phyloP scores from a whole-genome alignment of 2,888 invertebrate species.

The Folsomia candida region DNA sequence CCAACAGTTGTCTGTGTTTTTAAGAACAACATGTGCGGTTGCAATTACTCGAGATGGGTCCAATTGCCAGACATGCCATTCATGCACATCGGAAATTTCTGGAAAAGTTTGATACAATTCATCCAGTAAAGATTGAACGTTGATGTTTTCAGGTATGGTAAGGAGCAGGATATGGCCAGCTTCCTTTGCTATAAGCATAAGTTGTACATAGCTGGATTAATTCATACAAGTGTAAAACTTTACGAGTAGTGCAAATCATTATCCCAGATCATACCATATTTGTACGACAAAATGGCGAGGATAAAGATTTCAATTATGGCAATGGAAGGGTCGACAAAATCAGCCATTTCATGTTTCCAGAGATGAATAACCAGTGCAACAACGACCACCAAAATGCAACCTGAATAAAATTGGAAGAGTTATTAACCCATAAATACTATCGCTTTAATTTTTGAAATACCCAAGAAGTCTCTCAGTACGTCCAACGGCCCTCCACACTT shows the following conservation, averaged over 20 bases:
- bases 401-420: constrained; percentile 53
- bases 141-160: constrained; percentile 85
- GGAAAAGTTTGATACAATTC: constrained; percentile 67
- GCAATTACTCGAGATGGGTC: constrained; percentile 75
- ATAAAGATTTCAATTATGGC: constrained; percentile 71
- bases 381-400: constrained; percentile 73
- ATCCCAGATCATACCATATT: constrained; percentile 69
- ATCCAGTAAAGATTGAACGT: constrained; percentile 68
- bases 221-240: background rate
- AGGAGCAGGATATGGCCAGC: constrained; percentile 84
- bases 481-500: constrained; percentile 62
- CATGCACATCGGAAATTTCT: constrained; percentile 74
- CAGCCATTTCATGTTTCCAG: constrained; percentile 57
- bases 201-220: background rate
- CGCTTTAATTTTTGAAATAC: constrained; percentile 51
- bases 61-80: constrained; percentile 85
- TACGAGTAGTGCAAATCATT: background rate
- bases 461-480: constrained; percentile 64
- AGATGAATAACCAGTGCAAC: constrained; percentile 64
- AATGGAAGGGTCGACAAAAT: constrained; percentile 71
- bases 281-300: constrained; percentile 72
- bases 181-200: constrained; percentile 69
- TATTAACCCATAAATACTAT: background rate
- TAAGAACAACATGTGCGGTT: constrained; percentile 77
- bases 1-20: constrained; percentile 61